Base-by-base conservation (phyloP, 2,888 invertebrate genomes). In the Cantharis rustica region DNA sequence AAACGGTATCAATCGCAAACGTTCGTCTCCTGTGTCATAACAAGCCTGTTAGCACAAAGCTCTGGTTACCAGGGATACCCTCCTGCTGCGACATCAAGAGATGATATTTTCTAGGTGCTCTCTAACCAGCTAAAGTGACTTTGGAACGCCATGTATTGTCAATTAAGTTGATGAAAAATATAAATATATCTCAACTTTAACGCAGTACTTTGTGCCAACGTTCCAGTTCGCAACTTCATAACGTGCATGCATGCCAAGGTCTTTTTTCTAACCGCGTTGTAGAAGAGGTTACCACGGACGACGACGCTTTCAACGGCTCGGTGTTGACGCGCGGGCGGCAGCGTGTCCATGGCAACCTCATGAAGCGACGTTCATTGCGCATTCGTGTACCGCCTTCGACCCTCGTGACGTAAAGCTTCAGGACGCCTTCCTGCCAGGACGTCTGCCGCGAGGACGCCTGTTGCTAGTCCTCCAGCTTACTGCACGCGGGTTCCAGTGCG, bases 401-500 rank as follows among this genome's bases (percentile, higher is more conserved):
- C 77, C 77, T 76, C 80, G 84, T 86, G 87, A 87, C 87, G 88
- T 88, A 87, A 80, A 78, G 68, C 79, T 80, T 76, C 82, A 69
- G 81, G 84, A 84, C 88, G 86, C 88, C 88, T 86, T 87, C 87
- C 85, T 82, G 83, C 82, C 83, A 82, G 83, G 84, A 84, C 85
- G 83, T 82, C 83, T 82, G 81, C 84, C 85, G 83, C 85, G 84
- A 84, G 83, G 85, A 86, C 86, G 88, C 88, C 88, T 89, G 88
- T 89, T 89, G 88, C 88, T 89, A 88, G 87, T 88, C 83, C 84
- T 86, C 84, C 87, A 84, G 84, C 85, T 84, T 82, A 69, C 72
- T 76, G 82, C 84, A 86, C 87, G 86, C 86, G 86, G 83, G 84
- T 84, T 82, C 81, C 80, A 81, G 82, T 84, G 84, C 84, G 84